Percentiles rank a stretch among this genome's conserved stretches.
These are phyloP conservation scores for Pandemis cinnamomeana DNA, from an alignment of 2,888 invertebrate genomes.

Conservation along the genomic window DNA sequence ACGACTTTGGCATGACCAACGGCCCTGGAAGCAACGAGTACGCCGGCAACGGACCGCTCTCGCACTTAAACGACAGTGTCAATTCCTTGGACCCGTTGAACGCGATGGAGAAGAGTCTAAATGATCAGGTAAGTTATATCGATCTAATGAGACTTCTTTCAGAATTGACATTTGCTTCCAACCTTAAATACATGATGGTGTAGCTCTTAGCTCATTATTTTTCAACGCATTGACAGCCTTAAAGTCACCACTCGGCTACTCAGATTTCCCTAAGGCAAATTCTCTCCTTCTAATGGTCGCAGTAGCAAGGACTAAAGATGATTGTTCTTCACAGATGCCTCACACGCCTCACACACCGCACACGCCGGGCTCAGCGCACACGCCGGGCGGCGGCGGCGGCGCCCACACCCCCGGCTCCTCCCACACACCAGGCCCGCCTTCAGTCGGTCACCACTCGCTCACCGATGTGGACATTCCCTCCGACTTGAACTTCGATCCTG, in stretches of 20 bases:
- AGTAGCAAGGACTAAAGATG: not conserved
- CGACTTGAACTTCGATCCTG: slow-evolving; percentile 96
- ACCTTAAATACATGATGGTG: no score
- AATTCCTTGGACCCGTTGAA: slow-evolving; percentile 96
- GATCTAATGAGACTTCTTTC: not conserved
- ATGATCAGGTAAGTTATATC: slow-evolving; percentile 89
- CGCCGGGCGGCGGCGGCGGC: slow-evolving; percentile 88
- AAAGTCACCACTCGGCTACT: no score
- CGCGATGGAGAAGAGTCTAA: slow-evolving; percentile 96
- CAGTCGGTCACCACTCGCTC: slow-evolving; percentile 88
- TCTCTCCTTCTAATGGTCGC: not conserved
- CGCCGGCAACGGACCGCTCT: slow-evolving; percentile 89
- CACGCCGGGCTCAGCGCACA: slow-evolving; percentile 91
- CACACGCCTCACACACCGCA: slow-evolving; percentile 85
- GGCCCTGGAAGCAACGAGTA: slow-evolving; percentile 86
- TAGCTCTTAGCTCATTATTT: no score
- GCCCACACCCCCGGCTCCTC: slow-evolving; percentile 89
- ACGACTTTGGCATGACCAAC: slow-evolving; percentile 84
- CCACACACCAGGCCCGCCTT: slow-evolving; percentile 91
- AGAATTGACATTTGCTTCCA: not conserved
- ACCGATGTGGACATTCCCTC: slow-evolving; percentile 92
- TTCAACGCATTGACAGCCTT: no score
- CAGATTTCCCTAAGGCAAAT: not conserved
- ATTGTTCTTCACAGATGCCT: slow-evolving; percentile 54
- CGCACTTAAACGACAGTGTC: slow-evolving; percentile 93